Evolutionary conservation across 2,888 invertebrate genomes (phyloP).

Genomic region (Aphidoletes aphidimyza): DNA sequence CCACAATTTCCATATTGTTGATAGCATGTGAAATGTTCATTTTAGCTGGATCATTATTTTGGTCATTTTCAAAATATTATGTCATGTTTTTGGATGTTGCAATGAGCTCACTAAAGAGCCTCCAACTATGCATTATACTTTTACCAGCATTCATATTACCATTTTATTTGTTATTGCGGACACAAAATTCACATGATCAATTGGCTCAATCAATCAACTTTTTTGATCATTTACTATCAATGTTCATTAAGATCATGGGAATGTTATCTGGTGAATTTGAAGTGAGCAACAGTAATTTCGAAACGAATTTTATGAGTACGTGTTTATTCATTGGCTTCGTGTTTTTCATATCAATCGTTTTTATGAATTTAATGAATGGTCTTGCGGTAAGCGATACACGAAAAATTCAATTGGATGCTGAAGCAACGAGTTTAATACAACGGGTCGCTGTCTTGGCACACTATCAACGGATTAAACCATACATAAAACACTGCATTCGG

Average conservation of each 20-base stretch:
- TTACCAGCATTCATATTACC: constrained; percentile 85
- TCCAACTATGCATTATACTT: constrained; percentile 81
- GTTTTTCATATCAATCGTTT: constrained; percentile 83
- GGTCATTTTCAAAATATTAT: constrained; percentile 75
- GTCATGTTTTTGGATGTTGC: constrained; percentile 88
- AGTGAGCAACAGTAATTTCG: constrained; percentile 80
- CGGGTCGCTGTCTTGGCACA: no score
- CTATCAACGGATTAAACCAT: no score
- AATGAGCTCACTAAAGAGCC: constrained; percentile 81
- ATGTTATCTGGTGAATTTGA: constrained; percentile 84
- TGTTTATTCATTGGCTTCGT: constrained; percentile 82
- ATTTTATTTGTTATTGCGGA: constrained; percentile 82
- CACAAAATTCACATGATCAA: constrained; percentile 66
- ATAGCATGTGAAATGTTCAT: constrained; percentile 72
- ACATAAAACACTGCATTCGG: no score
- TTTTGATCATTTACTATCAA: no score
- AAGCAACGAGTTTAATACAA: no score
- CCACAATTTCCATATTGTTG: not conserved
- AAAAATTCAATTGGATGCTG: constrained; percentile 80
- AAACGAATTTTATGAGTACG: constrained; percentile 76
- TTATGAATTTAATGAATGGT: constrained; percentile 85
- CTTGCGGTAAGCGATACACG: constrained; percentile 87
- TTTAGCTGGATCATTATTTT: constrained; percentile 79
- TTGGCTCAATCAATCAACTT: constrained; percentile 78
- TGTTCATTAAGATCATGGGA: constrained; percentile 85